A percentile compares a stretch with the other conserved stretches of the same genome.
Conservation (phyloP, 1,140 invertebrate genomes). For the Drosophila obscura region DNA sequence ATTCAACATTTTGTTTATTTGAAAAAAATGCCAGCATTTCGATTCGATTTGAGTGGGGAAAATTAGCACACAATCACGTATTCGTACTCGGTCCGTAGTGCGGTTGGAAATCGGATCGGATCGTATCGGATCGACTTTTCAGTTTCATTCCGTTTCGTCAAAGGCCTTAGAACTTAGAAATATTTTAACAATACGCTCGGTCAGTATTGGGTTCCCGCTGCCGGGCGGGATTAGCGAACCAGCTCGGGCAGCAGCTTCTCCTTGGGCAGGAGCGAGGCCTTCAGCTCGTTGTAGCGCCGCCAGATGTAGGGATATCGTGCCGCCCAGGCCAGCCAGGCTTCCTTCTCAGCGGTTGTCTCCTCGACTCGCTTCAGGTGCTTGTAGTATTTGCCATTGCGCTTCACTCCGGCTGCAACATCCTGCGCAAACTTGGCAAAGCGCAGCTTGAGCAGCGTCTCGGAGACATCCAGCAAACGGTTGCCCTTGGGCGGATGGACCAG, state of each 20-base stretch:
- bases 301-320: conserved; percentile 72
- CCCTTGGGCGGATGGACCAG: conserved; percentile 77
- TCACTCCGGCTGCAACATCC: conserved; percentile 59
- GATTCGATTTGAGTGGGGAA: conserved; percentile 22
- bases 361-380: conserved; percentile 72
- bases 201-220: neutral
- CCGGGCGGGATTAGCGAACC: conserved; percentile 54
- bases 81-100: conserved; percentile 32
- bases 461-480: conserved; percentile 67
- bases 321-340: conserved; percentile 67
- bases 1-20: conserved; percentile 40
- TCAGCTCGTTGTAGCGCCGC: conserved; percentile 66
- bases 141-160: conserved; percentile 12
- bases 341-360: conserved; percentile 50
- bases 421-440: conserved; percentile 69
- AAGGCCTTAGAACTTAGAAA: neutral
- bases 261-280: conserved; percentile 33
- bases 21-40: conserved; percentile 34
- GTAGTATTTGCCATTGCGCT: conserved; percentile 73
- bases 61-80: conserved; percentile 59
- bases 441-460: conserved; percentile 72
- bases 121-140: conserved; percentile 15
- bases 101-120: neutral
- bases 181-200: neutral
- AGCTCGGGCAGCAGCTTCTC: conserved; percentile 71